Percentiles rank a stretch among this genome's conserved stretches.
These are phyloP conservation scores for Lasioglossum figueresi DNA, from an alignment of 2,888 invertebrate species.

Conservation along the genomic window DNA sequence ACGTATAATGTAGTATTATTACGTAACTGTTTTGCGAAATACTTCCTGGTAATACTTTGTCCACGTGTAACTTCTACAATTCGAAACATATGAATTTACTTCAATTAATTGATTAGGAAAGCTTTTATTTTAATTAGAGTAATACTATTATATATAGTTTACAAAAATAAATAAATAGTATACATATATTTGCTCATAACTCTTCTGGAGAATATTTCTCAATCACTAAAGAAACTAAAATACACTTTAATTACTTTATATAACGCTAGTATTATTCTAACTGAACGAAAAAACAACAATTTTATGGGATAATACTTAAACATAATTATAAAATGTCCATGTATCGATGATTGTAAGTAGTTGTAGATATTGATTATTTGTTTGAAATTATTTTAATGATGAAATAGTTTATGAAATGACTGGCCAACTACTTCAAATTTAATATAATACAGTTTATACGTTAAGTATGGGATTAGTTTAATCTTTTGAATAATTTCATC, in stretches of 20 bases:
- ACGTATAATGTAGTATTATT: constrained; percentile 6
- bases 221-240: background rate
- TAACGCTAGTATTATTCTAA: background rate
- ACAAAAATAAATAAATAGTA: background rate
- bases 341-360: background rate
- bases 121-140: background rate
- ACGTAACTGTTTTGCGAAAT: constrained; percentile 28
- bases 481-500: background rate
- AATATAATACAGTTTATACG: background rate
- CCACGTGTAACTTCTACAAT: background rate
- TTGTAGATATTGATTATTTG: background rate
- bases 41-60: background rate
- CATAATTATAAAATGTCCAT: background rate
- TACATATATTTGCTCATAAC: background rate
- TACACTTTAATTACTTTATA: background rate
- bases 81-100: background rate
- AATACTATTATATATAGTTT: background rate
- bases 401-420: background rate
- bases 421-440: background rate
- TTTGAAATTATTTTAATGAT: background rate
- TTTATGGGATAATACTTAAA: background rate
- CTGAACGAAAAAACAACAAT: background rate
- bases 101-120: background rate
- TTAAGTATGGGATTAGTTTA: background rate
- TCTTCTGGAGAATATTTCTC: background rate